These are phyloP conservation scores for Bombus soroeensis DNA, from an alignment of 1,140 invertebrate genomes.

Conservation along the genomic window DNA sequence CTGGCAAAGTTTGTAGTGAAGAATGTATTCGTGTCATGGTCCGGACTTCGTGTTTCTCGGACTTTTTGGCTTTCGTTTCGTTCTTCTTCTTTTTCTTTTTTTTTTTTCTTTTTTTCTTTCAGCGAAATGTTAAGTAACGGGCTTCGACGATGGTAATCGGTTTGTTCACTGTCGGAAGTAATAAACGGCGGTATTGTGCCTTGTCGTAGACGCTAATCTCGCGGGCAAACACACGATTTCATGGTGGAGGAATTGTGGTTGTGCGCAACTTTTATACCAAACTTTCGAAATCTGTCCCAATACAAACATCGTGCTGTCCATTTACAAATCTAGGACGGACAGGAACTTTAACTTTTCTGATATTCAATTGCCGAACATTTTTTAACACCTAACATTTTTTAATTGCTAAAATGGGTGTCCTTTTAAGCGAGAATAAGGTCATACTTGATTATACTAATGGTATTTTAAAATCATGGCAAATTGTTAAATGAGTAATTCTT, in stretches of 20 bases:
- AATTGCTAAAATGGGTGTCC: too few relatives aligned
- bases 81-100: background rate
- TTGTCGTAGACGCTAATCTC: constrained; percentile 55
- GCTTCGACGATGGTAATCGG: constrained; percentile 50
- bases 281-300: constrained; percentile 41
- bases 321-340: background rate
- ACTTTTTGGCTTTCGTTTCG: constrained; percentile 25
- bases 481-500: too few relatives aligned
- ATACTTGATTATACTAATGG: too few relatives aligned
- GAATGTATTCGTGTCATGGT: constrained; percentile 64
- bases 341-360: background rate
- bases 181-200: constrained; percentile 60
- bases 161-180: constrained; percentile 57
- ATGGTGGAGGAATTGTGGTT: constrained; percentile 8
- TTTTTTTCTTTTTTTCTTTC: background rate
- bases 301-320: background rate
- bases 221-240: constrained; percentile 53
- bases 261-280: constrained; percentile 38
- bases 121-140: constrained; percentile 60
- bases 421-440: too few relatives aligned
- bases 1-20: constrained; percentile 53
- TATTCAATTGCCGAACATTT: background rate
- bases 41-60: constrained; percentile 37
- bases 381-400: too few relatives aligned
- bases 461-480: too few relatives aligned